Evolutionary conservation across 2,888 invertebrate species (phyloP), one percentile per base, ranked within the genome.

Genomic region (Scrobipalpa costella): DNA sequence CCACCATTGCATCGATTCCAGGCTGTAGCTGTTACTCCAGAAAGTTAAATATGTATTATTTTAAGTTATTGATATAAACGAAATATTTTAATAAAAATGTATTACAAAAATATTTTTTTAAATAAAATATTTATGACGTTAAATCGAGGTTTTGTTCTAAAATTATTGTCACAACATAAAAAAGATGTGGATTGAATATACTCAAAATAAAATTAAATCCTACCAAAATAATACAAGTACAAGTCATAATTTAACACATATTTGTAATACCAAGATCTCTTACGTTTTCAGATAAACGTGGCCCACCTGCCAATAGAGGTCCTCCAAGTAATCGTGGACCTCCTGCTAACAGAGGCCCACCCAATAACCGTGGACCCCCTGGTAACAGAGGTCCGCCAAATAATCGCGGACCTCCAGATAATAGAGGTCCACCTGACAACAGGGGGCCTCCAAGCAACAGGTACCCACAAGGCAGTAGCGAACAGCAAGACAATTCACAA

Each of bases 11-110:
- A 52, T 62, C 33, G 63, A 13, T 67, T 66, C 36, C 66, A 69
- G 64, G 69, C 60, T 15, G 52, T 64, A 7, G 62, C 69, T 5
- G 66, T 69, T 19, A 67, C 66, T 38, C 69, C 69, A 9, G 67
- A 66, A 57, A 66, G 49, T 60, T 66, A 62, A 40, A 11, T 2
- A 52, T 7, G 19, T 9, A 15, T 8, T 5, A 21, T 50, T 1
- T 15, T 50, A 50, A 8, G 49, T 7, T n/a, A 6, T 17, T 47
- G 8, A 47, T 17, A 47, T 11, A 17, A 47, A 27, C 5, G 27
- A 27, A 27, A 27, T 27, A 27, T 27, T 27, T 27, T 27, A 27
- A 27, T 3, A 2, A 27, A 27, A 27, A n/a, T n/a, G n/a, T 27
- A 27, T 27, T 27, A 5, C 5, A 3, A 27, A 27, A 5, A 3